Conservation (phyloP, 2,113 vertebrate species). For the Tursiops truncatus region DNA sequence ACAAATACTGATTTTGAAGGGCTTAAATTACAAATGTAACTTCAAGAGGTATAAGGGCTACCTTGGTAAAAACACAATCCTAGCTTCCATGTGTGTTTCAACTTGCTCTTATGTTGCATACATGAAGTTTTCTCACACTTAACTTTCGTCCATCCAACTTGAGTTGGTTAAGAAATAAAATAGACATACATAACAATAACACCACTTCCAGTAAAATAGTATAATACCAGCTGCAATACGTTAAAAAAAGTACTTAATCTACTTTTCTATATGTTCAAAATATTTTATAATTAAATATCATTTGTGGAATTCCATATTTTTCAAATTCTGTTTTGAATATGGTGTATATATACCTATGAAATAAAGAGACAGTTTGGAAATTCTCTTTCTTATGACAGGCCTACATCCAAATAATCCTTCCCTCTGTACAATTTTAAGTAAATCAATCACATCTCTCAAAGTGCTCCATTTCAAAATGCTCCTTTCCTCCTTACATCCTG, state of each 20-base stretch:
- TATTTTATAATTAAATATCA: not conserved
- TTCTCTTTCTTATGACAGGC: not conserved
- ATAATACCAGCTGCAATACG: not conserved
- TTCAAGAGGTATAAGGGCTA: not conserved
- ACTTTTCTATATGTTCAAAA: not conserved
- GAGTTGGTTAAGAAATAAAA: not conserved
- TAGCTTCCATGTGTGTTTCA: not conserved
- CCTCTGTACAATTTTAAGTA: not conserved
- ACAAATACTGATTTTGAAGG: not conserved
- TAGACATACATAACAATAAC: not conserved
- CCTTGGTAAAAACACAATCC: not conserved
- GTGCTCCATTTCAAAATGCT: not conserved
- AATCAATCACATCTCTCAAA: not conserved
- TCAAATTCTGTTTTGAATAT: not conserved
- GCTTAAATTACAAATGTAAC: not conserved
- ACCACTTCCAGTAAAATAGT: not conserved
- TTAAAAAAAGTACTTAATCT: not conserved
- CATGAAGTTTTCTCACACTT: not conserved
- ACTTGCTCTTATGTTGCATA: not conserved
- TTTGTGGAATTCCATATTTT: not conserved
- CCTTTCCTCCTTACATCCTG: not conserved
- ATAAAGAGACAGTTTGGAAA: not conserved
- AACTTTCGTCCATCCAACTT: not conserved
- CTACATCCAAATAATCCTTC: not conserved
- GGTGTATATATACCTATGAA: not conserved